phyloP scores from a whole-genome alignment of 2,113 vertebrate genomes.

The Pheucticus melanocephalus region DNA sequence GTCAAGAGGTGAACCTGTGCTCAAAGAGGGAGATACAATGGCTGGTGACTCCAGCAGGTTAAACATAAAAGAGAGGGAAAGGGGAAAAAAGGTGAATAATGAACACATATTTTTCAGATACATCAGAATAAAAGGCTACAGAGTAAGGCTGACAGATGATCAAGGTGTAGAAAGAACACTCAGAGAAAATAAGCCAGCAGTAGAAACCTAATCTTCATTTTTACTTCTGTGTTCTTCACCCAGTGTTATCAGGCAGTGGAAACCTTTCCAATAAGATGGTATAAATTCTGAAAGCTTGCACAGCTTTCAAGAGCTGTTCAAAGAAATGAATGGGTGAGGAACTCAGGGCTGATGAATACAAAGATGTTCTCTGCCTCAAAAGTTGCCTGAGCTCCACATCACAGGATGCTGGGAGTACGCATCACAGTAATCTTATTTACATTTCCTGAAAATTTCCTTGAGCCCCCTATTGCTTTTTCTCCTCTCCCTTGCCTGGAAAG shows the following conservation, averaged over 20 bases:
- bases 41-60: background rate
- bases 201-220: constrained; percentile 4
- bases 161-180: background rate
- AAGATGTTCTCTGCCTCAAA: background rate
- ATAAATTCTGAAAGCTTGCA: constrained; percentile 10
- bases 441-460: background rate
- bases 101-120: background rate
- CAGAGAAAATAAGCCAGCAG: background rate
- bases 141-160: background rate
- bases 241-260: background rate
- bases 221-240: background rate
- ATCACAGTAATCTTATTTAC: rapidly evolving
- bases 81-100: background rate
- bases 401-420: background rate
- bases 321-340: background rate
- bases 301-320: background rate
- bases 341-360: background rate
- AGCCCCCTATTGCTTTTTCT: background rate
- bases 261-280: background rate
- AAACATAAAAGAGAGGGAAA: background rate
- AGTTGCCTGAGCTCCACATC: background rate
- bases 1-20: background rate
- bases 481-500: background rate
- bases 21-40: background rate
- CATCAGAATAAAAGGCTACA: background rate